Evolutionary conservation across 2,888 invertebrate species (phyloP).

Genomic region (Drosophila lacicola): DNA sequence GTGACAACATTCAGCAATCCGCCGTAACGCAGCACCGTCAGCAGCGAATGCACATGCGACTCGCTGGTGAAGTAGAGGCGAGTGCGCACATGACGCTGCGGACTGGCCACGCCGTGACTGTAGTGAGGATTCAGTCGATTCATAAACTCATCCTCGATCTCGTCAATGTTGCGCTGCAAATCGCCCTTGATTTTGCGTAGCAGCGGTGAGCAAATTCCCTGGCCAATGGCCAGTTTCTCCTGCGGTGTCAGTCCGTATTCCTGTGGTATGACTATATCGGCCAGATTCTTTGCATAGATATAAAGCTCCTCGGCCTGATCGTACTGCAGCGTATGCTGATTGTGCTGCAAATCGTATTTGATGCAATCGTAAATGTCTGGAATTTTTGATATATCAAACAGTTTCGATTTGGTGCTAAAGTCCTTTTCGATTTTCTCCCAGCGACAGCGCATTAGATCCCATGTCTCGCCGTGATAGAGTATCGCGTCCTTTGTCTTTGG

Average conservation of each 20-base stretch:
- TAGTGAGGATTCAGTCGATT: constrained; percentile 98
- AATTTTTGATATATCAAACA: constrained; percentile 99
- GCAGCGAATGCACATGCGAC: constrained; percentile 98
- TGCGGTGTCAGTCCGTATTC: constrained; percentile 98
- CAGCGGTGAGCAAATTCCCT: constrained; percentile 98
- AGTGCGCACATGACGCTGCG: constrained; percentile 98
- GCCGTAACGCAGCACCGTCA: constrained; percentile 97
- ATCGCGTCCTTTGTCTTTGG: constrained; percentile 96
- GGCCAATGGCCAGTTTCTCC: constrained; percentile 98
- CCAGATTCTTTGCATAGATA: constrained; percentile 97
- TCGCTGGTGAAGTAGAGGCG: constrained; percentile 99
- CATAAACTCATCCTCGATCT: constrained; percentile 96
- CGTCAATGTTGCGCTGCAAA: constrained; percentile 96
- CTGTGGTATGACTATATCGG: constrained; percentile 99
- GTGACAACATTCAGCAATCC: constrained; percentile 93
- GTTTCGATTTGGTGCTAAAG: constrained; percentile 96
- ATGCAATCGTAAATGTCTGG: constrained; percentile 99
- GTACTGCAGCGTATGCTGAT: constrained; percentile 97
- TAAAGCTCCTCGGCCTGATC: constrained; percentile 96
- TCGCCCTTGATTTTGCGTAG: constrained; percentile 98
- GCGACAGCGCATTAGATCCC: constrained; percentile 98
- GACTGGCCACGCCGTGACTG: constrained; percentile 98
- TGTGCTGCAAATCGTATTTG: constrained; percentile 99
- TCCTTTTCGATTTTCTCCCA: constrained; percentile 99
- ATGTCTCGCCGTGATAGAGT: constrained; percentile 98